Evolutionary conservation across 2,888 invertebrate species (phyloP), one percentile per base, ranked within the genome.

Genomic region (Trisateles emortualis): DNA sequence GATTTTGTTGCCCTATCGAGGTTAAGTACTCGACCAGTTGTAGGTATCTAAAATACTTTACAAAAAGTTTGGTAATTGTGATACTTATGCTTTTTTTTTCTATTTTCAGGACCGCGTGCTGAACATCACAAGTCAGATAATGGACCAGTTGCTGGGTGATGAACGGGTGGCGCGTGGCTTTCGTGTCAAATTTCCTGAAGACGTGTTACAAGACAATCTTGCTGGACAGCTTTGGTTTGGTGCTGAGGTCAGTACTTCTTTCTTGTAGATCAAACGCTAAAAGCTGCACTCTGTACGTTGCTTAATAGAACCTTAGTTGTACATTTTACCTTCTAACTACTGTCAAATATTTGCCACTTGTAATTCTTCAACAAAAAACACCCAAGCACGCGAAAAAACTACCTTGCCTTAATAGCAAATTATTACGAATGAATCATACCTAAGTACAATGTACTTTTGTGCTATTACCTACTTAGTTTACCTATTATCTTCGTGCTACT

Each of bases 151-250:
- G 47, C 95, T 99, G 52, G 95, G 95, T 0, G 96, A 96, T 62
- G 97, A 98, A 84, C 94, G 98, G 49, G 98, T 98, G 50, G 96
- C 97, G 66, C 94, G 99, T 38, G 99, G 99, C 75, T 99, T 99
- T 90, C 95, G 99, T 41, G 98, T 98, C 52, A 99, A 99, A 93
- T 99, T 99, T 81, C 99, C 99, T 0, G 99, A 99, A 84, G 99
- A 99, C 85, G 98, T 99, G 9, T 94, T 99, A 68, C 99, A 99
- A 87, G 99, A 99, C 85, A 99, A 98, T 90, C 93, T 99, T 59
- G 98, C 99, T 32, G 99, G 99, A 0, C 99, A 99, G 90, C 94
- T 99, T 38, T 99, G 99, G 99, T 99, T 99, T 89, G 99, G 99
- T 13, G 99, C 99, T 52, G 99, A 99, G 95, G 97, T 97, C 78